Evolutionary conservation across 2,797 vertebrate genomes (phyloP).

Genomic region (Sebastolobus alascanus): DNA sequence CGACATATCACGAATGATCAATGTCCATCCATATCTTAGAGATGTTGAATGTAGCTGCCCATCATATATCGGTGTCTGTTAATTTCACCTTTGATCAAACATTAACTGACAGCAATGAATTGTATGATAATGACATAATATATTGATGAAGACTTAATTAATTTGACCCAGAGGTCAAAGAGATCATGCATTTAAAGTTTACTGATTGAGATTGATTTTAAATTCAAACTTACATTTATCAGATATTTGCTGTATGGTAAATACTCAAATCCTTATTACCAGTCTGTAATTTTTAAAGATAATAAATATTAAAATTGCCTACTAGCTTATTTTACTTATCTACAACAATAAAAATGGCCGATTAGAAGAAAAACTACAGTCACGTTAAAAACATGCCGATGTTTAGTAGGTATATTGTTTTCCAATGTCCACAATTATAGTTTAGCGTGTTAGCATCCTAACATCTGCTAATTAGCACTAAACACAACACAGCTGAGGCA

Average conservation of each 20-base stretch:
- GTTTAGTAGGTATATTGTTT: not conserved
- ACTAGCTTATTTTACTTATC: slow-evolving; percentile 40
- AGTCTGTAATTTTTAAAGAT: slow-evolving; percentile 74
- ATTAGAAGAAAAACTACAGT: not conserved
- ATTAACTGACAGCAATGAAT: slow-evolving; percentile 64
- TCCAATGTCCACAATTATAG: not conserved
- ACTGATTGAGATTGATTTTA: slow-evolving; percentile 66
- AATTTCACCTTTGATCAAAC: slow-evolving; percentile 38
- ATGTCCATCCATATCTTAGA: slow-evolving; percentile 39
- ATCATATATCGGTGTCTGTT: slow-evolving; percentile 41
- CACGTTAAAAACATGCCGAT: not conserved
- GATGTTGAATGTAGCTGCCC: slow-evolving; percentile 47
- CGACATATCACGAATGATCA: slow-evolving; percentile 34
- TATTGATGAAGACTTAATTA: slow-evolving; percentile 60
- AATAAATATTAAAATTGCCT: slow-evolving; percentile 71
- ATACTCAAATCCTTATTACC: slow-evolving; percentile 62
- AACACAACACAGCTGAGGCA: not conserved
- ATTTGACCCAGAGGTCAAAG: slow-evolving; percentile 56
- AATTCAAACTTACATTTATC: slow-evolving; percentile 52
- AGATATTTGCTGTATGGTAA: slow-evolving; percentile 60
- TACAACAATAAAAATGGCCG: slow-evolving; percentile 8
- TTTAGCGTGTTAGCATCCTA: not conserved
- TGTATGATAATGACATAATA: slow-evolving; percentile 58
- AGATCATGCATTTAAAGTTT: slow-evolving; percentile 70
- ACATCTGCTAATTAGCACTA: not conserved